Percentiles rank a stretch among this genome's conserved stretches.
phyloP scores from a whole-genome alignment of 2,888 invertebrate species.

The Dicycla oo region DNA sequence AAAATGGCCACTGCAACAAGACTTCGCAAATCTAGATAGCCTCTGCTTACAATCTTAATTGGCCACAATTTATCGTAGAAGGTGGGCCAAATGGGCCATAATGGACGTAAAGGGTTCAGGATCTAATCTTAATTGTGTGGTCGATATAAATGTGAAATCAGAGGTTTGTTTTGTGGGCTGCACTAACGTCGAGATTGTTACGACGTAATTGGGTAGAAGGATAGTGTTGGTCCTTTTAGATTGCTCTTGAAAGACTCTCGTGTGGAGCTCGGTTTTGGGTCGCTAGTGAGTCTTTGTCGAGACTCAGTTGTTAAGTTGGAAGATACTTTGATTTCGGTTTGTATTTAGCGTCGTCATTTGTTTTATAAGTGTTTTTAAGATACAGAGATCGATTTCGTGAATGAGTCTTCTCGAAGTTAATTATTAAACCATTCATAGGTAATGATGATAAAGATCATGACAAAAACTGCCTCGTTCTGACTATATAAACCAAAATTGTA shows the following conservation, averaged over 20 bases:
- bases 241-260: conserved; percentile 33
- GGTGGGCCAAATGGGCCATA: conserved; percentile 72
- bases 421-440: neutral
- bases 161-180: conserved; percentile 56
- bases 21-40: conserved; percentile 45
- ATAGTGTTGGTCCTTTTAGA: conserved; percentile 45
- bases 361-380: neutral
- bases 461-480: neutral
- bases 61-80: conserved; percentile 72
- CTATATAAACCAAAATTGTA: too few relatives aligned
- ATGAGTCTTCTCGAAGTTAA: neutral
- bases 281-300: conserved; percentile 9
- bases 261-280: neutral
- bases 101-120: conserved; percentile 69
- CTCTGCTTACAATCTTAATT: conserved; percentile 71
- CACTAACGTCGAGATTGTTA: conserved; percentile 20
- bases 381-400: neutral
- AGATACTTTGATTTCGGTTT: conserved; percentile 18
- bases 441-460: neutral
- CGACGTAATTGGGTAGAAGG: conserved; percentile 25
- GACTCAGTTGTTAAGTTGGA: conserved; percentile 1
- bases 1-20: conserved; percentile 52
- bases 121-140: conserved; percentile 76
- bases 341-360: neutral
- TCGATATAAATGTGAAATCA: conserved; percentile 65